Conservation (phyloP, 2,888 invertebrate species). For the Hofmannophila pseudospretella region DNA sequence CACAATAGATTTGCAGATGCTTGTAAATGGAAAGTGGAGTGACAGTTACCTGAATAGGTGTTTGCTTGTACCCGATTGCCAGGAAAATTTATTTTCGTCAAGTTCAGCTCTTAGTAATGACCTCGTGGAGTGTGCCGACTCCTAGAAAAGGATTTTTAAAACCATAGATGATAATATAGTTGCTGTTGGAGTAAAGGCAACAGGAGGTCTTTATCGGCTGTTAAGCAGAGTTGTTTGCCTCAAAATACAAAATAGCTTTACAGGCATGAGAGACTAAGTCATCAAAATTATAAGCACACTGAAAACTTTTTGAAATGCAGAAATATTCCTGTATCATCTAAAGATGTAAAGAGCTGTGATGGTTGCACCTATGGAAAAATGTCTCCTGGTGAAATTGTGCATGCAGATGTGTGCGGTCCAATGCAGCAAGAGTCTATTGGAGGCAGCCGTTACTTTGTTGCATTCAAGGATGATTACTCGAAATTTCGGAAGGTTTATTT, state of each 20-base stretch:
- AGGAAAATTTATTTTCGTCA: not conserved
- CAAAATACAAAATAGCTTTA: too few species aligned
- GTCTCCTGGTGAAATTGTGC: not conserved
- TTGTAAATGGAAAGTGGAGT: not conserved
- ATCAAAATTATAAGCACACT: not conserved
- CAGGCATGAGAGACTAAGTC: not conserved
- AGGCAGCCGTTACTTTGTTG: conserved; percentile 10
- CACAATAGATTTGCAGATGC: not conserved
- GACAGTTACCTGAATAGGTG: not conserved
- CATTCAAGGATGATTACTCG: conserved; percentile 13
- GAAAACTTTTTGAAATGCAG: not conserved
- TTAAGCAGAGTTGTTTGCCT: not conserved
- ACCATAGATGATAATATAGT: not conserved
- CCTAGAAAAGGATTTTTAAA: not conserved
- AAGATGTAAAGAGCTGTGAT: not conserved
- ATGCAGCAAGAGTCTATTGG: conserved; percentile 9
- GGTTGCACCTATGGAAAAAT: not conserved
- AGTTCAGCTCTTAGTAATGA: not conserved
- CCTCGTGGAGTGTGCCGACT: not conserved
- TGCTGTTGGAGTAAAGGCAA: not conserved
- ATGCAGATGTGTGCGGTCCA: conserved; percentile 1
- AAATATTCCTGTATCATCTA: not conserved
- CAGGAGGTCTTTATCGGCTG: not conserved
- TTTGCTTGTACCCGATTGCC: not conserved
- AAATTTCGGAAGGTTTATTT: conserved; percentile 13